phyloP scores from a whole-genome alignment of 2,113 vertebrate species.

The Oncorhynchus mykiss region DNA sequence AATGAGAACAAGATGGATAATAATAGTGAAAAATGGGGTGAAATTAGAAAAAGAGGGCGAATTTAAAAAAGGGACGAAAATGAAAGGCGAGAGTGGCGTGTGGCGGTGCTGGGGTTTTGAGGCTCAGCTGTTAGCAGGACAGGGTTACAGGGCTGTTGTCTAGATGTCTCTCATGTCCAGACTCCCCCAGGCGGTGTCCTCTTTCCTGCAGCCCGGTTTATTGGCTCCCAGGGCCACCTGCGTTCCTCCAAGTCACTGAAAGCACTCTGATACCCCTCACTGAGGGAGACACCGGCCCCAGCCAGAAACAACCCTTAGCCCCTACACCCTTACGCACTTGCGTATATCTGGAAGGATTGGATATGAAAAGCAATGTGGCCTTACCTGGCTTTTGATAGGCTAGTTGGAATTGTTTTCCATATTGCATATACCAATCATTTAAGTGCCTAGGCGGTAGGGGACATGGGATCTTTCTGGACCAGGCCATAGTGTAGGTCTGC shows the following conservation, averaged over 20 bases:
- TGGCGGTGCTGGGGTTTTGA: conserved; percentile 54
- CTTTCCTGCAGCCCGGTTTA: conserved; percentile 36
- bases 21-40: too few species aligned
- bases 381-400: background rate
- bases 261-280: conserved; percentile 20
- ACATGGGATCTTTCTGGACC: too few species aligned
- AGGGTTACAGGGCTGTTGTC: conserved; percentile 50
- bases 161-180: conserved; percentile 61
- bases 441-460: too few species aligned
- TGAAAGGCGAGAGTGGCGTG: conserved; percentile 37
- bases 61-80: background rate
- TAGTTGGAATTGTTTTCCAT: background rate
- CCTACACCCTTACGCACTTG: too few species aligned
- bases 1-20: background rate
- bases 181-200: conserved; percentile 59
- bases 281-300: background rate
- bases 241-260: conserved; percentile 27
- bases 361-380: background rate
- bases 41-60: background rate
- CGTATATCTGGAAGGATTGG: too few species aligned
- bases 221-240: conserved; percentile 33
- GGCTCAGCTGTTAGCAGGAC: conserved; percentile 56
- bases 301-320: too few species aligned
- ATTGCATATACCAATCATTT: background rate
- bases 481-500: background rate